Evolutionary conservation across 2,113 vertebrate genomes (phyloP).

Genomic region (Hydropotes inermis): DNA sequence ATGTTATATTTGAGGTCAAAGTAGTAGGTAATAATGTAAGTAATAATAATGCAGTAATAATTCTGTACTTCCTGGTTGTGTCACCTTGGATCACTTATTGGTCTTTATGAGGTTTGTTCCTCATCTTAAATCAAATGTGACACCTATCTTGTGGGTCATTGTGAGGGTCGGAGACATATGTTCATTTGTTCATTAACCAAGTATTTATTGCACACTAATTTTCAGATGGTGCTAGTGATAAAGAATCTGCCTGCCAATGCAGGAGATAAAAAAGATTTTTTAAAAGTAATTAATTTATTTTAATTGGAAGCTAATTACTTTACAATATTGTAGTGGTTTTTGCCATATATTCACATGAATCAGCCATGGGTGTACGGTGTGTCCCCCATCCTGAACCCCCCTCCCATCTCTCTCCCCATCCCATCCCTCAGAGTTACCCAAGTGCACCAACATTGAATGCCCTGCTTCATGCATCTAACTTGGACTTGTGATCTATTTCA

Average conservation of each 20-base stretch:
- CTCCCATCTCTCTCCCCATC: background rate
- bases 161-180: background rate
- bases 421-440: background rate
- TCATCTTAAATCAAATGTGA: background rate
- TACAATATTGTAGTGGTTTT: background rate
- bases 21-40: background rate
- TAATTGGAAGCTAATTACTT: background rate
- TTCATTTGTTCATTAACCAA: background rate
- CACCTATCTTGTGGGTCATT: background rate
- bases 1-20: background rate
- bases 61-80: background rate
- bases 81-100: background rate
- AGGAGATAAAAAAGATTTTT: background rate
- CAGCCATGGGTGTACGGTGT: background rate
- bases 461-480: background rate
- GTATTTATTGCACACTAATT: background rate
- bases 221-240: background rate
- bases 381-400: background rate
- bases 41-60: background rate
- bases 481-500: background rate
- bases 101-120: background rate
- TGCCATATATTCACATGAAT: background rate
- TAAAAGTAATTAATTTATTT: background rate
- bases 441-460: background rate
- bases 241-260: background rate